A percentile compares a stretch with the other conserved stretches of the same genome.
These are phyloP conservation scores for Nothobranchius furzeri DNA, from an alignment of 2,113 vertebrate species.

Conservation along the genomic window DNA sequence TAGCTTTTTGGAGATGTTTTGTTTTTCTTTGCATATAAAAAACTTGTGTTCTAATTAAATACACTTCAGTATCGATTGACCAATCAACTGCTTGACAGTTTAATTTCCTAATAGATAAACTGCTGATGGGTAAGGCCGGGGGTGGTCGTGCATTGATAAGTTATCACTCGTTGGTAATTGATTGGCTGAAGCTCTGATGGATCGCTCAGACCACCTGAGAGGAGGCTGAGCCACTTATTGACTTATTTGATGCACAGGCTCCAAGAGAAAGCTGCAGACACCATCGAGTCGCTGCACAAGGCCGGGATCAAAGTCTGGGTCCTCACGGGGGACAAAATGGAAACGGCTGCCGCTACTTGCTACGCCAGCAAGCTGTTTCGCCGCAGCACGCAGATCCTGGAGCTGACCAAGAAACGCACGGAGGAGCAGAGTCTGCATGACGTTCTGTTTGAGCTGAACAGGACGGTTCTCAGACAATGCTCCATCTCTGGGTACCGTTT, in stretches of 20 bases:
- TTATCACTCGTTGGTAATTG: slow-evolving; percentile 53
- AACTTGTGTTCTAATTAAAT: slow-evolving; percentile 3
- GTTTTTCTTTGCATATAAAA: background rate
- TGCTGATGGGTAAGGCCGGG: slow-evolving; percentile 30
- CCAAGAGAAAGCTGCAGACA: slow-evolving; percentile 97
- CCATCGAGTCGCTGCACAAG: slow-evolving; percentile 95
- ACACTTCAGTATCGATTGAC: slow-evolving; percentile 25
- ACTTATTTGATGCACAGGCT: slow-evolving; percentile 78
- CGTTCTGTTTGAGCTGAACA: slow-evolving; percentile 92
- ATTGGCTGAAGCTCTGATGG: slow-evolving; percentile 55
- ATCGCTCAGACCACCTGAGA: slow-evolving; percentile 28
- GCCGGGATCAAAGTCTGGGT: slow-evolving; percentile 99
- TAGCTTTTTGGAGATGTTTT: slow-evolving; percentile 18
- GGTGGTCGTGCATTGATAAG: slow-evolving; percentile 55
- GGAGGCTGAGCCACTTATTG: slow-evolving; percentile 39
- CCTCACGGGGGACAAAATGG: slow-evolving; percentile 98
- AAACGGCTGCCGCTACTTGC: slow-evolving; percentile 94
- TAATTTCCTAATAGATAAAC: slow-evolving; percentile 53
- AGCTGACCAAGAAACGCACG: slow-evolving; percentile 93
- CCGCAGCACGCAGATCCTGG: slow-evolving; percentile 91
- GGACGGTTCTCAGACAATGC: slow-evolving; percentile 86
- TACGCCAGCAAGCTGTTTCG: slow-evolving; percentile 97
- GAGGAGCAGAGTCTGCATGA: slow-evolving; percentile 95
- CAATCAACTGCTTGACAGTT: slow-evolving; percentile 39
- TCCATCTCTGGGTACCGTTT: slow-evolving; percentile 85